Evolutionary conservation across 2,888 invertebrate genomes (phyloP).

Genomic region (Nomada ferruginata): DNA sequence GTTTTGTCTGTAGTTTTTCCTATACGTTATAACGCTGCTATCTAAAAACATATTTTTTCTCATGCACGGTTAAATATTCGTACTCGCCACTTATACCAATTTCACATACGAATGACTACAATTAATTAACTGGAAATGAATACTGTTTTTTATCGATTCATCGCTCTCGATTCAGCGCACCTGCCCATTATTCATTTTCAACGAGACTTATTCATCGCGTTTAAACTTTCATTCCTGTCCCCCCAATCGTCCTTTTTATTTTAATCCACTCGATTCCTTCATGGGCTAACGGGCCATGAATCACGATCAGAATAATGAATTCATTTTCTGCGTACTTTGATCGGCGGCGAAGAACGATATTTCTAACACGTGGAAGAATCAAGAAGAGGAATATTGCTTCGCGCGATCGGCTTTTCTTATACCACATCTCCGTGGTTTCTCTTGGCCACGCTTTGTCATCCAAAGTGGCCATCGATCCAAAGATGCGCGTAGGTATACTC

Average conservation of each 20-base stretch:
- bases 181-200: conserved; percentile 40
- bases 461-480: conserved; percentile 38
- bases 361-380: not conserved
- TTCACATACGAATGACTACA: not conserved
- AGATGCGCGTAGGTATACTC: conserved; percentile 3
- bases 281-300: not conserved
- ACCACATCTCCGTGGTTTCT: conserved; percentile 17
- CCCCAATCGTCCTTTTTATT: not conserved
- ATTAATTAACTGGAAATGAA: conserved; percentile 32
- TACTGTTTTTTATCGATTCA: conserved; percentile 15
- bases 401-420: conserved; percentile 15
- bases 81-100: not conserved
- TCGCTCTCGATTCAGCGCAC: conserved; percentile 3
- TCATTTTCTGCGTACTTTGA: conserved; percentile 40
- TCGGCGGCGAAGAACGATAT: conserved; percentile 4
- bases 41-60: conserved; percentile 1
- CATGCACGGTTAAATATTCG: not conserved
- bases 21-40: too few species aligned
- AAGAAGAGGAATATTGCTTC: not conserved
- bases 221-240: not conserved
- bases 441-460: conserved; percentile 27
- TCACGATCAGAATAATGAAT: conserved; percentile 37
- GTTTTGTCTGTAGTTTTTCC: too few species aligned
- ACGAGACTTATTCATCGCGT: conserved; percentile 20
- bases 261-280: not conserved